These are phyloP conservation scores for Echinarachnius parma DNA, from an alignment of 53 echinoderm and acorn worm genomes.

Conservation along the genomic window DNA sequence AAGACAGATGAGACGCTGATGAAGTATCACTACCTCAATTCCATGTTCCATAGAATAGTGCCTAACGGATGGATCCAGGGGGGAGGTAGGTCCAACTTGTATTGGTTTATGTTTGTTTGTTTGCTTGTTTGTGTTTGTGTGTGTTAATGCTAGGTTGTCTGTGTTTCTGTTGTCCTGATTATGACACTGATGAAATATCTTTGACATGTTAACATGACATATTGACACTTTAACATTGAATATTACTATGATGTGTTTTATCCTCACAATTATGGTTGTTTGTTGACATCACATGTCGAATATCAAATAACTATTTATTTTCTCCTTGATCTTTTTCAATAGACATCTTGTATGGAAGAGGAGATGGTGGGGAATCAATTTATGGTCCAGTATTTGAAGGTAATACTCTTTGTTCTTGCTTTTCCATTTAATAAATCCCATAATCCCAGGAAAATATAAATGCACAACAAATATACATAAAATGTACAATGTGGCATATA, in stretches of 20 bases:
- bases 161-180: no score
- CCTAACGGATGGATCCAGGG: conserved; percentile 93
- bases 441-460: no score
- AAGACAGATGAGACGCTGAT: conserved; percentile 74
- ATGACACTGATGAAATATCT: no score
- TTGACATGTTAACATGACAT: no score
- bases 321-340: neutral
- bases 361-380: conserved; percentile 92
- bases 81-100: conserved; percentile 80
- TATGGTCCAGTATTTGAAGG: conserved; percentile 98
- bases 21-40: conserved; percentile 72
- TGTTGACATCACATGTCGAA: neutral
- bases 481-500: no score
- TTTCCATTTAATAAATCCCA: no score
- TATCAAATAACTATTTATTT: neutral
- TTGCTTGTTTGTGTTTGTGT: no score
- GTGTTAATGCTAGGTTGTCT: no score
- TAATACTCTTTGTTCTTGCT: no score
- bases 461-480: no score
- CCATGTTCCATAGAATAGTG: conserved; percentile 76
- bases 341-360: conserved; percentile 91
- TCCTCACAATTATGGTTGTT: neutral
- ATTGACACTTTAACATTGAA: no score
- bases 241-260: neutral
- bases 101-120: no score